These are phyloP conservation scores for Hirtodrosophila duncani DNA, from an alignment of 2,888 invertebrate species.

Conservation along the genomic window DNA sequence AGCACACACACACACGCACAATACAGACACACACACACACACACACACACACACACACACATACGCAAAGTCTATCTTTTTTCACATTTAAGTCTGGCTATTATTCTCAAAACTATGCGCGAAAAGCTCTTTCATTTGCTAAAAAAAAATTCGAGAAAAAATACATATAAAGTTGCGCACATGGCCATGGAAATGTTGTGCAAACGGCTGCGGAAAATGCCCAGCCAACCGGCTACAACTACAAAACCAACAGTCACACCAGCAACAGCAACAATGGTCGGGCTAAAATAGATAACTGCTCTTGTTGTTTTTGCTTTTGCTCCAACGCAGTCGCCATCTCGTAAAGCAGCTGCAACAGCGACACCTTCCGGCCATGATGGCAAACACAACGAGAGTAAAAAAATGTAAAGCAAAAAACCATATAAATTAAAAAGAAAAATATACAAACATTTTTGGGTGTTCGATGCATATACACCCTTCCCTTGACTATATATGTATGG, in stretches of 20 bases:
- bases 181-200: constrained; percentile 47
- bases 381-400: constrained; percentile 8
- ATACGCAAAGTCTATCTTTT: neutral
- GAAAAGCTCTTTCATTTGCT: constrained; percentile 71
- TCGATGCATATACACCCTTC: too few relatives aligned
- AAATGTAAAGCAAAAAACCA: too few relatives aligned
- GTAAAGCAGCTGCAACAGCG: constrained; percentile 68
- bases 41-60: neutral
- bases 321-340: constrained; percentile 35
- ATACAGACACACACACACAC: too few relatives aligned
- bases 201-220: constrained; percentile 60
- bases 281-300: constrained; percentile 46
- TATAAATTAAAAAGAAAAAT: neutral
- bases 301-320: constrained; percentile 20
- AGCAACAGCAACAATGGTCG: constrained; percentile 32
- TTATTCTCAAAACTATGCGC: constrained; percentile 69
- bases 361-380: constrained; percentile 57
- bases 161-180: constrained; percentile 24
- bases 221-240: constrained; percentile 30
- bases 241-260: constrained; percentile 17
- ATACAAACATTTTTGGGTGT: constrained; percentile 20
- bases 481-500: too few relatives aligned
- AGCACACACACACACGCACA: too few relatives aligned
- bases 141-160: constrained; percentile 46
- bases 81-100: constrained; percentile 28